These are phyloP conservation scores for Poliocrania exsul DNA, from an alignment of 2,797 vertebrate species.

Conservation along the genomic window DNA sequence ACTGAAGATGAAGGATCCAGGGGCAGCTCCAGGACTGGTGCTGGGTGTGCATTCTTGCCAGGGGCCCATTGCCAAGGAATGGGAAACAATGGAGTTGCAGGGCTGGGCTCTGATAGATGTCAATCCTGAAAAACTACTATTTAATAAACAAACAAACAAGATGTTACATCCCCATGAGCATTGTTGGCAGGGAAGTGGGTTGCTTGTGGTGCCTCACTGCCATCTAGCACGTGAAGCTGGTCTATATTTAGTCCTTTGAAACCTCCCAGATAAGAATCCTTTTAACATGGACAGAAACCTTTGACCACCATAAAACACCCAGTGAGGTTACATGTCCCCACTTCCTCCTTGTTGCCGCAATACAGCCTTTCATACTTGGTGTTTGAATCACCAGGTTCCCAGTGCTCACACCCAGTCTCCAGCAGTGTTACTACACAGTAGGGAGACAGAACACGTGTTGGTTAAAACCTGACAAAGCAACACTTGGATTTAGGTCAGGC, in stretches of 20 bases:
- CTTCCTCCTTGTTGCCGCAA: background rate
- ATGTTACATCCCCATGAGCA: background rate
- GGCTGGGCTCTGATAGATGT: background rate
- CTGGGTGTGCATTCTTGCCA: background rate
- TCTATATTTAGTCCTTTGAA: conserved; percentile 13
- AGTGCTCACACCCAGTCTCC: conserved; percentile 18
- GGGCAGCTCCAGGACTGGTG: background rate
- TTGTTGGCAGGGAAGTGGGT: background rate
- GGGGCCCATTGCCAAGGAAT: background rate
- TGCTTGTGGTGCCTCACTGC: background rate
- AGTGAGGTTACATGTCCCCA: background rate
- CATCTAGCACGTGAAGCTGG: background rate
- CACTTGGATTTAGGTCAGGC: conserved; percentile 58
- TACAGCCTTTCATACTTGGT: background rate
- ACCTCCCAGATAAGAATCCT: background rate
- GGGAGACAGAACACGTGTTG: background rate
- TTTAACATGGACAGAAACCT: background rate
- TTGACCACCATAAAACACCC: background rate
- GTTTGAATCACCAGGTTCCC: conserved; percentile 43
- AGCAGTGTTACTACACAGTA: background rate
- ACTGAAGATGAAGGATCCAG: background rate
- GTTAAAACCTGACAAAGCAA: conserved; percentile 60
- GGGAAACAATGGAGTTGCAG: background rate
- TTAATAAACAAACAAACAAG: background rate
- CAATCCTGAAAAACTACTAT: background rate